These are phyloP conservation scores for Python bivittatus DNA, from an alignment of 2,113 vertebrate species.

Conservation along the genomic window DNA sequence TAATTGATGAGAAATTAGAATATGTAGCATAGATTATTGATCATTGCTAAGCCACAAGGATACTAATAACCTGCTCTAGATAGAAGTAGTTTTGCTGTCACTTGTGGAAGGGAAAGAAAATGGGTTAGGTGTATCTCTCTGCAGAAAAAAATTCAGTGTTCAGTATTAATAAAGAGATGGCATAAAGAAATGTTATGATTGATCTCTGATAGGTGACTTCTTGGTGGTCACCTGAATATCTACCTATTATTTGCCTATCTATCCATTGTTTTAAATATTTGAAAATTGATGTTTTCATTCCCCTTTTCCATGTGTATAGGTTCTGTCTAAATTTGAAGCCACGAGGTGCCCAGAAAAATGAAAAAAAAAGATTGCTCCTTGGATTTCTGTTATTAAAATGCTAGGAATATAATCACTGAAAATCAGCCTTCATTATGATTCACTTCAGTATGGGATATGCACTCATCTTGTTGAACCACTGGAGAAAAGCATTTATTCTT, in stretches of 20 bases:
- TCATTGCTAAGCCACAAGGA: not conserved
- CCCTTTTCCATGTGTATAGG: not conserved
- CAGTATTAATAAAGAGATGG: not conserved
- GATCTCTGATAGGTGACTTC: not conserved
- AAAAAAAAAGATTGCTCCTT: accelerated
- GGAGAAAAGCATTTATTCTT: not conserved
- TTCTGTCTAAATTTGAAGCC: conserved; percentile 1
- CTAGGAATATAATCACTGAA: not conserved
- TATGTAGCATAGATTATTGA: not conserved
- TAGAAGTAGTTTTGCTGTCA: not conserved
- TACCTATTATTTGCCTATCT: not conserved
- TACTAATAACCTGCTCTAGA: not conserved
- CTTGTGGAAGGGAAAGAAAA: not conserved
- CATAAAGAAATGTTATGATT: not conserved
- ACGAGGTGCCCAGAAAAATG: not conserved
- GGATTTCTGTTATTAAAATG: not conserved
- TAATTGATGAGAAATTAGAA: not conserved
- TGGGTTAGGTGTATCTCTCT: not conserved
- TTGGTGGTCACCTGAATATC: not conserved
- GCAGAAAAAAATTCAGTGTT: not conserved
- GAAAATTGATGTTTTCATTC: not conserved
- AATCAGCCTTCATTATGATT: not conserved
- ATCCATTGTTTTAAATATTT: not conserved
- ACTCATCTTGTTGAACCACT: not conserved
- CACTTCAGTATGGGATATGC: not conserved